These are phyloP conservation scores for Caerostris darwini DNA, from an alignment of 1,140 invertebrate genomes.

Conservation along the genomic window DNA sequence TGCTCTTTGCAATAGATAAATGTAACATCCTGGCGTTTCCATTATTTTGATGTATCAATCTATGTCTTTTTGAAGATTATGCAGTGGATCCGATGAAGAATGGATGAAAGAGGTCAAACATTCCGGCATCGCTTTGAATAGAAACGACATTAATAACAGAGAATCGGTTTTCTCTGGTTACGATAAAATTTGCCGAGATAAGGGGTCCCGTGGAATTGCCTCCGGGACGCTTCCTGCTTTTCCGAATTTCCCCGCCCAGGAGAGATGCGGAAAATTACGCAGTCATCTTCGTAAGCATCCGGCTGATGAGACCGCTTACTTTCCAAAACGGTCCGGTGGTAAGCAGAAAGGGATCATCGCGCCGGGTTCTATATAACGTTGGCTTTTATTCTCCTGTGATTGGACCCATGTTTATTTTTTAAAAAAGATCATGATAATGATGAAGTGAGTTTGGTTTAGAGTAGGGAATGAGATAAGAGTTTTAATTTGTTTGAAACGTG, in stretches of 20 bases:
- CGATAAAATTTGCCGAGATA: constrained; percentile 24
- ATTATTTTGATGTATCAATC: no score
- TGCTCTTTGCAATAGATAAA: no score
- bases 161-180: background rate
- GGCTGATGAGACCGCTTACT: constrained; percentile 24
- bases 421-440: background rate
- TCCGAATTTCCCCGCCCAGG: background rate
- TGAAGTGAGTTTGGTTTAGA: background rate
- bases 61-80: background rate
- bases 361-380: background rate
- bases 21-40: no score
- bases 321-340: constrained; percentile 7
- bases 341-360: background rate
- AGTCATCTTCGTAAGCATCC: constrained; percentile 43
- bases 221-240: constrained; percentile 26
- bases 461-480: background rate
- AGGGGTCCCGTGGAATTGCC: background rate
- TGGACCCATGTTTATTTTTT: background rate
- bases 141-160: constrained; percentile 29
- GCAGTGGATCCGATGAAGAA: background rate
- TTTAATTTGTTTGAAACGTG: background rate
- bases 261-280: constrained; percentile 17
- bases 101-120: background rate
- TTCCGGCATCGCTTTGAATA: constrained; percentile 7
- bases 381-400: background rate